A percentile compares a stretch with the other conserved stretches of the same genome.
Evolutionary conservation across 2,113 vertebrate species (phyloP).

Genomic region (Thamnaconus septentrionalis): DNA sequence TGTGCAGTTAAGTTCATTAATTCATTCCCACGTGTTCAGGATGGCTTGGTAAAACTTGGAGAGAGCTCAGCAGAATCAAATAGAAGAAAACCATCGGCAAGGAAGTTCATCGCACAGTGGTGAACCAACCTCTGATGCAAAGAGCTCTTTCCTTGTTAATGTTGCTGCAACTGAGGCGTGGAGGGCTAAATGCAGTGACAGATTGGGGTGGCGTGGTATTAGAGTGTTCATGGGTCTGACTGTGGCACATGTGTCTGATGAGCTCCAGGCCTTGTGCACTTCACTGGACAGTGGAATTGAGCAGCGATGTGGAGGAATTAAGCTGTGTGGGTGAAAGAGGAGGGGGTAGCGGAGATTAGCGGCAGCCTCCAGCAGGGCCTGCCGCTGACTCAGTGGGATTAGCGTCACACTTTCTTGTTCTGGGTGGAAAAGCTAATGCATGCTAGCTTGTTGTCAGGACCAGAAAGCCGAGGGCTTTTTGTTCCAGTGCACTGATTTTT

Average conservation of each 20-base stretch:
- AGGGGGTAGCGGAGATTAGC: conserved; percentile 56
- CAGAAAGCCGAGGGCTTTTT: background rate
- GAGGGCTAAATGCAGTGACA: conserved; percentile 41
- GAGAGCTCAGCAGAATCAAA: no score
- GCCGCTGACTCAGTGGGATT: conserved; percentile 61
- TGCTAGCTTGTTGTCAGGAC: conserved; percentile 13
- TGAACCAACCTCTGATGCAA: no score
- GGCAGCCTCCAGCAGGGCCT: conserved; percentile 54
- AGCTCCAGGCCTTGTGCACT: conserved; percentile 41
- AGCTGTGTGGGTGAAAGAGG: conserved; percentile 35
- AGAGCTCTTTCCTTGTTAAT: background rate
- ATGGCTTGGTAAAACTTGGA: no score
- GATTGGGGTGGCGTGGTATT: conserved; percentile 39
- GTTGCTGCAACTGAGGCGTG: conserved; percentile 1
- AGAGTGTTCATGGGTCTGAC: conserved; percentile 34
- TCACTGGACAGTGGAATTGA: conserved; percentile 58
- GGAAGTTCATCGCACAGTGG: no score
- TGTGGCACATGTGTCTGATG: conserved; percentile 49
- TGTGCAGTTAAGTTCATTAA: no score
- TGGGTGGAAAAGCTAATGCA: conserved; percentile 23
- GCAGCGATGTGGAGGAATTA: conserved; percentile 58
- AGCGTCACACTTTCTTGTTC: conserved; percentile 46
- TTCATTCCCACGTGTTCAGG: no score
- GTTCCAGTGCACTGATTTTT: no score
- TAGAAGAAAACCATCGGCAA: no score